Conservation (phyloP, 2,113 vertebrate species). For the Salvelinus fontinalis region DNA sequence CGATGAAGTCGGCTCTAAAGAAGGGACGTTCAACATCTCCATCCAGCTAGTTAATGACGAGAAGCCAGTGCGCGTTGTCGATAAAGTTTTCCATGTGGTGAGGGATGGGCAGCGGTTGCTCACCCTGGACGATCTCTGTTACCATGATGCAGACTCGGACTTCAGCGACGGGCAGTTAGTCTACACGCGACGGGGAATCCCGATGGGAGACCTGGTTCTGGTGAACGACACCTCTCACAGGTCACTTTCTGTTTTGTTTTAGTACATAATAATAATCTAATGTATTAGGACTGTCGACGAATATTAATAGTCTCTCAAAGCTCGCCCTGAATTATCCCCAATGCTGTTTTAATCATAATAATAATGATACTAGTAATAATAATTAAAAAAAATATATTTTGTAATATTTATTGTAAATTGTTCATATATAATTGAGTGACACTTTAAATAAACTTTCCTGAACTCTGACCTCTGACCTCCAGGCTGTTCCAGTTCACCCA, state of each 20-base stretch:
- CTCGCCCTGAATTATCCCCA: too few relatives aligned
- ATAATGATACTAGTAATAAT: too few relatives aligned
- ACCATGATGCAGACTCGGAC: conserved; percentile 84
- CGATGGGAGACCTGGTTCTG: conserved; percentile 84
- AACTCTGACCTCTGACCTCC: too few relatives aligned
- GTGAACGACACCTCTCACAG: conserved; percentile 73
- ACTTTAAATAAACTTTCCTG: too few relatives aligned
- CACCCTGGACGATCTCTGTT: conserved; percentile 81
- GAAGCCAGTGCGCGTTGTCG: conserved; percentile 80
- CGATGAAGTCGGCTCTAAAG: conserved; percentile 63
- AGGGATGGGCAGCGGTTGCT: conserved; percentile 79
- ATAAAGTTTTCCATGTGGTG: conserved; percentile 84
- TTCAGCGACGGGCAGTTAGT: conserved; percentile 83
- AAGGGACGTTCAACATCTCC: conserved; percentile 78
- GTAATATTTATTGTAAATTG: too few relatives aligned
- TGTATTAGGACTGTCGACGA: too few relatives aligned
- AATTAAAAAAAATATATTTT: too few relatives aligned
- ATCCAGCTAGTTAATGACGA: conserved; percentile 87
- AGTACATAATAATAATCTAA: too few relatives aligned
- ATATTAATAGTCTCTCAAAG: too few relatives aligned
- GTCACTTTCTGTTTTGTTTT: too few relatives aligned
- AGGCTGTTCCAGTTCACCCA: conserved; percentile 86
- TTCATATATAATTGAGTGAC: too few relatives aligned
- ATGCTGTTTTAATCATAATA: too few relatives aligned
- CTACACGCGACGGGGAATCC: conserved; percentile 84